Evolutionary conservation across 2,888 invertebrate genomes (phyloP).

Genomic region (Homarus gammarus): DNA sequence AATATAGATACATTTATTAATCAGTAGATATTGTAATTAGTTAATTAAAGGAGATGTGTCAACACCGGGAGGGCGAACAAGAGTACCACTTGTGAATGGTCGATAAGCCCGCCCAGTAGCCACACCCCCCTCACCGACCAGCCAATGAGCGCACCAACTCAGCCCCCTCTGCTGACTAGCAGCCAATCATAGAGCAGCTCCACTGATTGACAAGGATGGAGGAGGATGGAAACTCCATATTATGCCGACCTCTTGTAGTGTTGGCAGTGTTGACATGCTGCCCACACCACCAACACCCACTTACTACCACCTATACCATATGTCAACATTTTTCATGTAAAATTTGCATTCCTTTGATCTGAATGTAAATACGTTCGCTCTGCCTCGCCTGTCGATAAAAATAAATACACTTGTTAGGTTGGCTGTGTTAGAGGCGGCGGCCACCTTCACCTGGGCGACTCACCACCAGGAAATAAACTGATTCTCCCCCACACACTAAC

Average conservation of each 20-base stretch:
- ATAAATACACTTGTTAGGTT: conserved; percentile 48
- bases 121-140: conserved; percentile 41
- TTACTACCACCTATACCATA: conserved; percentile 22
- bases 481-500: too few species aligned
- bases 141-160: conserved; percentile 61
- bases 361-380: conserved; percentile 46
- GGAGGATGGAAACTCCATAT: conserved; percentile 70
- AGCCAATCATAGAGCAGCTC: conserved; percentile 61
- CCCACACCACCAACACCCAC: conserved; percentile 31
- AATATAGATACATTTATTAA: background rate
- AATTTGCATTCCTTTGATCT: conserved; percentile 48
- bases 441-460: too few species aligned
- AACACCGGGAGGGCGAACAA: conserved; percentile 23
- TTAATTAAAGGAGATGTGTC: conserved; percentile 5
- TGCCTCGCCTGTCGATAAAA: conserved; percentile 47
- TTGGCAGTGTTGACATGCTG: conserved; percentile 57
- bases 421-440: too few species aligned
- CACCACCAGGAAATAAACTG: too few species aligned
- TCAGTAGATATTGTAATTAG: background rate
- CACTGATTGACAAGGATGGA: conserved; percentile 72
- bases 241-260: conserved; percentile 50
- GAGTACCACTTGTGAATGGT: conserved; percentile 70
- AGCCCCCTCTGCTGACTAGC: conserved; percentile 54
- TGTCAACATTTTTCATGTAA: conserved; percentile 37
- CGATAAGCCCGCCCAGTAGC: conserved; percentile 63